Conservation (phyloP, 2,888 invertebrate genomes). For the Willowsia nigromaculata region DNA sequence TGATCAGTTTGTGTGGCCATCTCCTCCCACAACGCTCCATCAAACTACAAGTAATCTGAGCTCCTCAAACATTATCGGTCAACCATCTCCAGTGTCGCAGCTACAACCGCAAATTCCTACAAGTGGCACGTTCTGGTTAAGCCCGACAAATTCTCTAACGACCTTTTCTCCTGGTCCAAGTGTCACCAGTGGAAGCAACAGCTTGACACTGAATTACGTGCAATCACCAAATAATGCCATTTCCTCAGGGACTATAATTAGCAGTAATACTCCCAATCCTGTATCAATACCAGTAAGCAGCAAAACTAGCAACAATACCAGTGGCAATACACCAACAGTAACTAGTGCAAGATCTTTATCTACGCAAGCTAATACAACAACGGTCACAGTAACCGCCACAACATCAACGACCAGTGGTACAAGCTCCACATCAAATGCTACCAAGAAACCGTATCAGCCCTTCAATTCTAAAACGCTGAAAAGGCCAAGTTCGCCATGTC, state of each 20-base stretch:
- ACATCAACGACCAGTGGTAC: slow-evolving; percentile 79
- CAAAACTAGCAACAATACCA: background rate
- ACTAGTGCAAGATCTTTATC: background rate
- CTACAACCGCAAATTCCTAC: background rate
- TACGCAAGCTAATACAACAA: slow-evolving; percentile 79
- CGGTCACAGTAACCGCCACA: slow-evolving; percentile 79
- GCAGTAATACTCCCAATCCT: slow-evolving; percentile 79
- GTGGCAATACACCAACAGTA: background rate
- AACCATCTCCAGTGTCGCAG: background rate
- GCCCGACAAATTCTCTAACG: slow-evolving; percentile 37
- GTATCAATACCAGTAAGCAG: slow-evolving; percentile 53
- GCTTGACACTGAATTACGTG: slow-evolving; percentile 67
- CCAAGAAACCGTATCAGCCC: slow-evolving; percentile 73
- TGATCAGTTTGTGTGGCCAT: slow-evolving; percentile 73
- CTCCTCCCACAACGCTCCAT: slow-evolving; percentile 56
- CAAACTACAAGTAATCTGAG: slow-evolving; percentile 10
- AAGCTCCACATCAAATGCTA: slow-evolving; percentile 78
- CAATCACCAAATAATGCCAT: slow-evolving; percentile 59
- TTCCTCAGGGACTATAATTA: slow-evolving; percentile 72
- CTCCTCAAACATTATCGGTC: slow-evolving; percentile 12
- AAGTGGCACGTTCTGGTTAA: slow-evolving; percentile 54
- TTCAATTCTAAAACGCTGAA: slow-evolving; percentile 71
- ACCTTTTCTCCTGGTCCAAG: slow-evolving; percentile 45
- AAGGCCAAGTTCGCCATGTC: slow-evolving; percentile 81
- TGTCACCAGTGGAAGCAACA: slow-evolving; percentile 52